Evolutionary conservation across 2,113 vertebrate species (phyloP).

Genomic region (Pangasianodon hypophthalmus): DNA sequence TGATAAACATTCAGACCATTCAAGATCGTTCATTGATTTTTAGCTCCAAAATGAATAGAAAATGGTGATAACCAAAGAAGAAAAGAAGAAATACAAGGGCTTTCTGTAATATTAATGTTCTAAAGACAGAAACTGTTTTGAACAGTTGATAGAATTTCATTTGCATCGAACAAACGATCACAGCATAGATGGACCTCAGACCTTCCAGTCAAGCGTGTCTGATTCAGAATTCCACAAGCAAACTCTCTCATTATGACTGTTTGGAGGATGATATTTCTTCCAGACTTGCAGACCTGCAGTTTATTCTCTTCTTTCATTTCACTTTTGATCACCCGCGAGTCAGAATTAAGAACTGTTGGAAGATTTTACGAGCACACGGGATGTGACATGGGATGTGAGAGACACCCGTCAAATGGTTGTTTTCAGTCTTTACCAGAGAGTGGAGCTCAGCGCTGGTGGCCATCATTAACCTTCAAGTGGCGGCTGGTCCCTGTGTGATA

Average conservation of each 20-base stretch:
- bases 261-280: not conserved
- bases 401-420: slow-evolving; percentile 16
- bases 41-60: not conserved
- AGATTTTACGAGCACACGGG: slow-evolving; percentile 12
- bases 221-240: slow-evolving; percentile 34
- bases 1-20: not conserved
- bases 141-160: not conserved
- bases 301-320: slow-evolving; percentile 8
- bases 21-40: not conserved
- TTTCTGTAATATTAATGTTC: not conserved
- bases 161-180: not conserved
- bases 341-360: not conserved
- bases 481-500: slow-evolving; percentile 6
- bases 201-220: not conserved
- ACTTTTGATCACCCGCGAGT: not conserved
- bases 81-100: not conserved
- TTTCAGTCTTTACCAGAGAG: slow-evolving; percentile 37
- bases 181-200: not conserved
- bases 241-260: slow-evolving; percentile 12
- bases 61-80: not conserved
- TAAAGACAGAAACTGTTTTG: not conserved
- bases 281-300: not conserved
- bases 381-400: not conserved
- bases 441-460: slow-evolving; percentile 17
- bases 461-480: slow-evolving; percentile 53